Conservation (phyloP, 92 coral and sea anemone genomes). For the Palythoa grandis region DNA sequence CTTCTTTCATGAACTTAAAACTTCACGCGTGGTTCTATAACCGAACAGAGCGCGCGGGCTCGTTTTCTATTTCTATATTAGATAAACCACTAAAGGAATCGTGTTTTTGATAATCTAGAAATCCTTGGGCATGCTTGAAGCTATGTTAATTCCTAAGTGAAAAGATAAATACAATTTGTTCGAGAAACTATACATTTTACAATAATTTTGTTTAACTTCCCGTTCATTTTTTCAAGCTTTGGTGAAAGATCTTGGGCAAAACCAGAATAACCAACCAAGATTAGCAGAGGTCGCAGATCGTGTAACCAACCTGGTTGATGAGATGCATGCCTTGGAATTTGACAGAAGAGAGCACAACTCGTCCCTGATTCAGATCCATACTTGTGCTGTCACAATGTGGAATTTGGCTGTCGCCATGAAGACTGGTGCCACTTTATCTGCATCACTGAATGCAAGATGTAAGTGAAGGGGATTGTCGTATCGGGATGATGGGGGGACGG, state of each 20-base stretch:
- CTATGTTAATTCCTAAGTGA: background rate
- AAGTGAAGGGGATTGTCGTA: constrained; percentile 31
- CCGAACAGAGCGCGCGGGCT: no score
- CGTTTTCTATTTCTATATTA: no score
- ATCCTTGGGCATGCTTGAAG: no score
- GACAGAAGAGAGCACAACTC: constrained; percentile 83
- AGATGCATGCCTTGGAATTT: constrained; percentile 69
- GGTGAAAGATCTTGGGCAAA: constrained; percentile 87
- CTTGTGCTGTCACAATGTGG: constrained; percentile 93
- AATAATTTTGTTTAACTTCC: background rate
- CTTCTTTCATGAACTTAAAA: no score
- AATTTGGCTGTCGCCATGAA: constrained; percentile 97
- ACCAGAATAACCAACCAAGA: constrained; percentile 71
- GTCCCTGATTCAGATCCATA: constrained; percentile 86
- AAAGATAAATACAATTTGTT: background rate
- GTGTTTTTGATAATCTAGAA: no score
- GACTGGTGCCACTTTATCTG: constrained; percentile 74
- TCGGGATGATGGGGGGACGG: no score
- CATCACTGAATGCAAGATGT: constrained; percentile 82
- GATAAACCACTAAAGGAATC: no score
- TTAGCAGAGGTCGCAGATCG: constrained; percentile 70
- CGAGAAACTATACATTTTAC: background rate
- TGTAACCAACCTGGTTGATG: constrained; percentile 69
- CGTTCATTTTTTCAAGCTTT: constrained; percentile 51
- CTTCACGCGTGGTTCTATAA: no score